These are phyloP conservation scores for Hippolais icterina DNA, from an alignment of 2,113 vertebrate species.

Conservation along the genomic window DNA sequence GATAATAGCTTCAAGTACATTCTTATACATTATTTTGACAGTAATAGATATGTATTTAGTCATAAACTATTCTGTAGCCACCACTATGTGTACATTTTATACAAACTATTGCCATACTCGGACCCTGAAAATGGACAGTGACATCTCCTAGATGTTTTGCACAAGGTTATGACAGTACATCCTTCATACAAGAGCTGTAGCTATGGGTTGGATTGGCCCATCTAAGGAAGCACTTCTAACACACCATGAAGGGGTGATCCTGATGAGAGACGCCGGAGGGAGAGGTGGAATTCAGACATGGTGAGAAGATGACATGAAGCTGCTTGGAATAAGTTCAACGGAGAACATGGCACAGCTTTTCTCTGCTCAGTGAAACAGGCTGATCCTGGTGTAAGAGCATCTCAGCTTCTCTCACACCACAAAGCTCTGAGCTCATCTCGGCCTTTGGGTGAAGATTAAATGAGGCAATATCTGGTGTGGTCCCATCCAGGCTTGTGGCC, in stretches of 20 bases:
- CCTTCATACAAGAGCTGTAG: not conserved
- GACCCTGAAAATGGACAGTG: conserved; percentile 6
- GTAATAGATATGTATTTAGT: conserved; percentile 55
- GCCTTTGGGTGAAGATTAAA: not conserved
- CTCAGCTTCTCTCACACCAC: not conserved
- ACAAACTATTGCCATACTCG: conserved; percentile 11
- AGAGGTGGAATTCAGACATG: not conserved
- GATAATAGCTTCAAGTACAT: conserved; percentile 64
- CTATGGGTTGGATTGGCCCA: not conserved
- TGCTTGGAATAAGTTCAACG: accelerated
- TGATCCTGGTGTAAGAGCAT: not conserved
- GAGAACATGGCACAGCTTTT: not conserved
- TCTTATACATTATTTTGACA: conserved; percentile 59
- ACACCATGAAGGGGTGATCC: not conserved
- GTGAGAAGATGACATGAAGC: not conserved
- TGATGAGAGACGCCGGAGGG: not conserved
- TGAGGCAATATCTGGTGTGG: not conserved
- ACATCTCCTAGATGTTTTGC: not conserved
- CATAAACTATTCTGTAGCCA: conserved; percentile 44
- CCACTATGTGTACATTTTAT: conserved; percentile 34
- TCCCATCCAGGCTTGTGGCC: not conserved
- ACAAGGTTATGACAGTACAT: not conserved
- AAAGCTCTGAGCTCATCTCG: not conserved
- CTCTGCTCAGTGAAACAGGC: not conserved
- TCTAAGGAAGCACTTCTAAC: not conserved